These are phyloP conservation scores for Bubalus kerabau DNA, from an alignment of 2,113 vertebrate species.

Conservation along the genomic window DNA sequence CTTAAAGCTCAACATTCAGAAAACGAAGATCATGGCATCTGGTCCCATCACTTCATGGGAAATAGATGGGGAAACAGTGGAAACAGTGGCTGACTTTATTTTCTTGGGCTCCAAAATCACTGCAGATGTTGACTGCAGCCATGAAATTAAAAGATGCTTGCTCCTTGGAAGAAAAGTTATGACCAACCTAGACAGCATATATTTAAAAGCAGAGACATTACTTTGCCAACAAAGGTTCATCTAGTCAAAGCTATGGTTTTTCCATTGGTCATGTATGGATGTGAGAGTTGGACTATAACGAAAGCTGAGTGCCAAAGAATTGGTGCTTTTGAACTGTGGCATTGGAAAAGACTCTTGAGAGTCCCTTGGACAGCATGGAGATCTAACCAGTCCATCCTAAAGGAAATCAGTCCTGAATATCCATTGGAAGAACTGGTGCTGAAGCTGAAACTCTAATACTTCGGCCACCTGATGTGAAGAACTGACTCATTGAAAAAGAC, in stretches of 20 bases:
- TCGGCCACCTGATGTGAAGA: fast-evolving
- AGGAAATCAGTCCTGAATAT: background rate
- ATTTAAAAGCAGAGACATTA: background rate
- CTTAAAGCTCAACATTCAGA: background rate
- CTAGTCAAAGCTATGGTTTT: background rate
- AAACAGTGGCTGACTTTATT: background rate
- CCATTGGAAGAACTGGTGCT: background rate
- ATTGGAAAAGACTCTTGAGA: background rate
- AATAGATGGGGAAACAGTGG: background rate
- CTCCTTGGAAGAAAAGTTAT: background rate
- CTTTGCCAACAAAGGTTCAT: background rate
- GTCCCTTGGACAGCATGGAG: background rate
- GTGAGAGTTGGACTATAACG: background rate
- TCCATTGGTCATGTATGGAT: background rate
- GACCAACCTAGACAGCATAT: background rate
- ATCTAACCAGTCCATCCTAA: background rate
- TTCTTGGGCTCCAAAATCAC: background rate
- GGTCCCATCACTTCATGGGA: background rate
- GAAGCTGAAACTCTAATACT: background rate
- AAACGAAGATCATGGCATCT: background rate
- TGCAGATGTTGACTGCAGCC: background rate
- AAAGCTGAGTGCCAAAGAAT: background rate
- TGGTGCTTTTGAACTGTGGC: background rate
- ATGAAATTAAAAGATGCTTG: background rate
- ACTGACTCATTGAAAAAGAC: background rate